Evolutionary conservation across 1,140 invertebrate genomes (phyloP), one percentile per base, ranked within the genome.

Genomic region (Sinonovacula constricta): DNA sequence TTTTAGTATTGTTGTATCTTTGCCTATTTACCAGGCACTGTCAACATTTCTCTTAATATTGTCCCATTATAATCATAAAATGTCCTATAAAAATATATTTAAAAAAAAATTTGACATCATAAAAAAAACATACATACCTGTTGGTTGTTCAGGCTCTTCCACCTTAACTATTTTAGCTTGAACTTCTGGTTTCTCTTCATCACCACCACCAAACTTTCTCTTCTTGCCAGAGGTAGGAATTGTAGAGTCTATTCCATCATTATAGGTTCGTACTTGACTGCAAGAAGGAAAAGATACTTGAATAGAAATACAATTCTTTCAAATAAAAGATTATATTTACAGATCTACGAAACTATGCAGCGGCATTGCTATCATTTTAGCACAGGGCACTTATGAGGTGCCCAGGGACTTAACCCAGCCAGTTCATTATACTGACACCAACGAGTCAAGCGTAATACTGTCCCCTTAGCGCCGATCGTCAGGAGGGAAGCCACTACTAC

Each of bases 181-280:
- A 7, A 71, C 79, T 56, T 85, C 79, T 33, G 83, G 85, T 49
- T 87, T 77, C 12, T 65, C 77, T 18, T 69, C 82, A 3, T 67
- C 79, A 51, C 87, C 86, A 51, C 90, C 86, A 24, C 88, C 87
- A 78, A 88, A 87, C 70, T 91, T 91, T 49, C 91, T 82, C 72
- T 92, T 92, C 78, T 90, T 89, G 34, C 79, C 78, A 34, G 87
- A 87, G 33, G 68, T 87, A 2, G 88, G 82, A 33, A 93, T 76
- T 0, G 92, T 92, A 15, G 91, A 92, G 80, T 93, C 93, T 60
- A 86, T 89, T n/a, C 88, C 86, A 15, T 86, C 70, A 34, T 90
- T 87, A 80, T 93, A 93, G 33, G 90, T 88, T 33, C 90, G 86
- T 3, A 93, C 88, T 83, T 92, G 88, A 79, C 92, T 92, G 82